Conservation (phyloP, 2,888 invertebrate species). For the Nowickia ferox region DNA sequence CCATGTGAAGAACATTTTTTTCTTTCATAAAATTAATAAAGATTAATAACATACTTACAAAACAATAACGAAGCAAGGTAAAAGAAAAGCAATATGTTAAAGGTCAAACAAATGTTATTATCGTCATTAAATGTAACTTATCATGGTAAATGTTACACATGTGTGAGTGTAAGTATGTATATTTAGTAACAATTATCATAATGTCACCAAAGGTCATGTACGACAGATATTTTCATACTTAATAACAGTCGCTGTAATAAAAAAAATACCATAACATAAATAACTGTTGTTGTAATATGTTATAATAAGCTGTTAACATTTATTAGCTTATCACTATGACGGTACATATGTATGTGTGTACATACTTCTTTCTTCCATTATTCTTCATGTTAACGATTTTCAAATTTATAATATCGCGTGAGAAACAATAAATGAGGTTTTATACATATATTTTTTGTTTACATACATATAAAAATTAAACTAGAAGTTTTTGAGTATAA, state of each 20-base stretch:
- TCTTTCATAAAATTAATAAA: background rate
- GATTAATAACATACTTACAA: background rate
- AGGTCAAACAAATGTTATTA: constrained; percentile 11
- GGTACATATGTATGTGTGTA: background rate
- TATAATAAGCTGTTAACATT: background rate
- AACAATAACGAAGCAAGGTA: background rate
- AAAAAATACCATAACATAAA: constrained; percentile 1
- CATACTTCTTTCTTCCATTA: background rate
- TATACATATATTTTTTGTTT: too few species aligned
- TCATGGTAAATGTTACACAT: background rate
- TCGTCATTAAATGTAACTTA: background rate
- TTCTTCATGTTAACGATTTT: background rate
- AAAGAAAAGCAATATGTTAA: background rate
- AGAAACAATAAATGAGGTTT: too few species aligned
- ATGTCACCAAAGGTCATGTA: constrained; percentile 23
- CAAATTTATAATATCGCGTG: too few species aligned
- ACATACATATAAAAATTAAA: too few species aligned
- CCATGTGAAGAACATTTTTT: background rate
- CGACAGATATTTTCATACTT: background rate
- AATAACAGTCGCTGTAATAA: background rate
- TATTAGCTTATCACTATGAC: background rate
- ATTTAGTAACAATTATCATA: background rate
- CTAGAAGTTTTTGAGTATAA: too few species aligned
- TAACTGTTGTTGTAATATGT: background rate
- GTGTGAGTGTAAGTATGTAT: background rate